These are phyloP conservation scores for Andricus grossulariae DNA, from an alignment of 1,140 invertebrate genomes.

Conservation along the genomic window DNA sequence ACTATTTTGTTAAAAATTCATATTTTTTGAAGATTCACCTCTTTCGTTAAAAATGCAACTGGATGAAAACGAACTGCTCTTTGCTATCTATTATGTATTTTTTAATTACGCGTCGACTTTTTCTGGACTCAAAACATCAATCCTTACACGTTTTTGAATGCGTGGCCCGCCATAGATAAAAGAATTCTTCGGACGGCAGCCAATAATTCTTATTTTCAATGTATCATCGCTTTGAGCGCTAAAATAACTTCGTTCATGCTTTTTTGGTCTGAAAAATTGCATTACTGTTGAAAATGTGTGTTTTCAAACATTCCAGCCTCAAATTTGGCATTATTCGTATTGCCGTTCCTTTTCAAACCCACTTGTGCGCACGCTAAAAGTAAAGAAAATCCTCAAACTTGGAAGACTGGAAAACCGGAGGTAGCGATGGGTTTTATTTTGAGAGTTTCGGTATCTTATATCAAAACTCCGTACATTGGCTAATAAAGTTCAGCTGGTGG, in stretches of 20 bases:
- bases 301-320: constrained; percentile 14
- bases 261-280: not conserved
- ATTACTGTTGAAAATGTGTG: not conserved
- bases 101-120: too few species aligned
- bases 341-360: constrained; percentile 33
- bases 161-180: not conserved
- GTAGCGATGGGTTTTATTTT: constrained; percentile 20
- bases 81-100: too few species aligned
- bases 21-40: too few species aligned
- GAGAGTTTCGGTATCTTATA: not conserved
- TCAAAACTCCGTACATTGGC: too few species aligned
- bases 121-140: too few species aligned
- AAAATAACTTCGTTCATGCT: not conserved
- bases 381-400: not conserved
- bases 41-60: too few species aligned
- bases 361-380: not conserved
- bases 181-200: too few species aligned
- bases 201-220: too few species aligned
- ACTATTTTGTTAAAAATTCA: too few species aligned
- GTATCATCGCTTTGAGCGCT: too few species aligned
- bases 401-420: constrained; percentile 31
- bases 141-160: not conserved
- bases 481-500: too few species aligned
- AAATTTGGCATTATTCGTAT: constrained; percentile 18
- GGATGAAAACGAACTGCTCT: too few species aligned